These are phyloP conservation scores for Palloptera scutellata DNA, from an alignment of 2,888 invertebrate genomes.

Conservation along the genomic window DNA sequence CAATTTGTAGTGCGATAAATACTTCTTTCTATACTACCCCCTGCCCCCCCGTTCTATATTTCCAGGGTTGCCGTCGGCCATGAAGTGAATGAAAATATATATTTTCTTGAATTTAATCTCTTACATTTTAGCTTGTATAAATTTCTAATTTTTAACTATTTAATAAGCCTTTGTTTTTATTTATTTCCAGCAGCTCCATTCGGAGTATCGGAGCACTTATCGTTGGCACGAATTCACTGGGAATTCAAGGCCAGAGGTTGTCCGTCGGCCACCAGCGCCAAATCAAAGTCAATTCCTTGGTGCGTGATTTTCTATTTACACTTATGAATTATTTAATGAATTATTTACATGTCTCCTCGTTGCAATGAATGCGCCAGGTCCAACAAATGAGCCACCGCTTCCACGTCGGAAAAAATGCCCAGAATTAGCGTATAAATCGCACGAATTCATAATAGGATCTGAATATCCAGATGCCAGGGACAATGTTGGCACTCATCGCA, in stretches of 20 bases:
- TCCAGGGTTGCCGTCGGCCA: too few relatives aligned
- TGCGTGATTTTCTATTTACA: constrained; percentile 40
- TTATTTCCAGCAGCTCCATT: constrained; percentile 78
- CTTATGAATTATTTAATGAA: background rate
- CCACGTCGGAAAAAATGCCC: constrained; percentile 90
- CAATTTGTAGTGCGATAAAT: too few relatives aligned
- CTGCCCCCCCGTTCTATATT: too few relatives aligned
- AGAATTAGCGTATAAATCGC: constrained; percentile 85
- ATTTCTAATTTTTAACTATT: constrained; percentile 14
- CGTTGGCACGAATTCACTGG: constrained; percentile 93
- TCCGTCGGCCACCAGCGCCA: constrained; percentile 71
- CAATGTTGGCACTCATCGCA: constrained; percentile 63
- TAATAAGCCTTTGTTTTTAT: constrained; percentile 23
- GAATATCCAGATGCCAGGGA: constrained; percentile 69
- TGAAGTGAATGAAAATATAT: too few relatives aligned
- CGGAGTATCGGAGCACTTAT: constrained; percentile 93
- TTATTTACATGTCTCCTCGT: too few relatives aligned
- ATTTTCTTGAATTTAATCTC: background rate
- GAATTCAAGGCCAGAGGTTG: constrained; percentile 76
- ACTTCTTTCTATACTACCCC: too few relatives aligned
- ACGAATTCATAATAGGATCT: constrained; percentile 75
- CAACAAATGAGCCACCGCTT: constrained; percentile 81
- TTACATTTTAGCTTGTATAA: background rate
- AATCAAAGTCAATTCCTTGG: constrained; percentile 65
- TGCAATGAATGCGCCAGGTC: constrained; percentile 48